Conservation (phyloP, 1,140 invertebrate species). For the Calycopis cecrops region DNA sequence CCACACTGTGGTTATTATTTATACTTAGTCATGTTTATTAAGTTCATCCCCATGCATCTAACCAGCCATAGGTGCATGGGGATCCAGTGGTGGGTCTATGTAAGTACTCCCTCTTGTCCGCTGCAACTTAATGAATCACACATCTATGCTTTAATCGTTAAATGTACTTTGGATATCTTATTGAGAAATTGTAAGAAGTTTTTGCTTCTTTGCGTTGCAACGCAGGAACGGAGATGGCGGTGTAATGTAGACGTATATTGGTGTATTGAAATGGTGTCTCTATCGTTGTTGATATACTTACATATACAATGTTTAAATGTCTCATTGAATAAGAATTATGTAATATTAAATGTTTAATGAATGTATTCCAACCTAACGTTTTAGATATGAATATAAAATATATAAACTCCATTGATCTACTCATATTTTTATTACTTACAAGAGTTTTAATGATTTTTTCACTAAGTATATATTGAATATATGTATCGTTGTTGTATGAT, state of each 20-base stretch:
- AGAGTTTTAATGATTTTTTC: conserved; percentile 4
- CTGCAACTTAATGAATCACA: conserved; percentile 2
- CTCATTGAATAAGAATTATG: conserved; percentile 28
- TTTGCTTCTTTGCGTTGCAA: conserved; percentile 32
- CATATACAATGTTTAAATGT: conserved; percentile 49
- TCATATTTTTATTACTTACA: conserved; percentile 7
- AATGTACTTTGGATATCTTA: conserved; percentile 48
- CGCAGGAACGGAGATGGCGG: conserved; percentile 17
- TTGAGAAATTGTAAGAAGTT: conserved; percentile 20
- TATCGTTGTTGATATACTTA: conserved; percentile 63
- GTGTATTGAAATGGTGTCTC: conserved; percentile 47
- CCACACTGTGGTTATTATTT: conserved; percentile 9
- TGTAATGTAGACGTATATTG: conserved; percentile 34
- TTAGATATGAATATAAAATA: conserved; percentile 9
- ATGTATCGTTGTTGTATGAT: no score
- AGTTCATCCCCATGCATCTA: conserved; percentile 52
- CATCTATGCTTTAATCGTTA: conserved; percentile 61
- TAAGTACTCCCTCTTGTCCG: conserved; percentile 2
- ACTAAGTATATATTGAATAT: no score
- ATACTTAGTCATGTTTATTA: conserved; percentile 22
- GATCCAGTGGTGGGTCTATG: conserved; percentile 17
- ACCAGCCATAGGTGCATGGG: conserved; percentile 62
- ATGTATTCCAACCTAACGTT: conserved; percentile 1
- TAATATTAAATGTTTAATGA: conserved; percentile 10
- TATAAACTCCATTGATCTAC: neutral